These are phyloP conservation scores for Podargus strigoides DNA, from an alignment of 2,797 vertebrate genomes.

Conservation along the genomic window DNA sequence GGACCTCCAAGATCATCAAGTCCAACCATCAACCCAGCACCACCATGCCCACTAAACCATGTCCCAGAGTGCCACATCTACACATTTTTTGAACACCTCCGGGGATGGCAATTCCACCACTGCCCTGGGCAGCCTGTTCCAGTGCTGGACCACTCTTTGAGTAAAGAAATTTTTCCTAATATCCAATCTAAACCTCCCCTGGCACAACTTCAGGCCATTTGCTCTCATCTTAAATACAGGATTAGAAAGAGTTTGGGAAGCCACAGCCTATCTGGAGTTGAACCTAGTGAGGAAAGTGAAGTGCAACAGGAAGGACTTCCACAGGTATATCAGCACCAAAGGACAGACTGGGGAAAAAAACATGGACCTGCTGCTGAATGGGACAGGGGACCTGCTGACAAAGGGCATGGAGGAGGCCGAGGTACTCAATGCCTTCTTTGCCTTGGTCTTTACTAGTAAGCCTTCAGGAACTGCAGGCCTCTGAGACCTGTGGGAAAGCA, in stretches of 20 bases:
- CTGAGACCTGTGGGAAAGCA: neutral
- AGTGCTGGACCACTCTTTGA: too few relatives aligned
- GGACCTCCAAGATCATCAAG: too few relatives aligned
- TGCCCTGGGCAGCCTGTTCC: too few relatives aligned
- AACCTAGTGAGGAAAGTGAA: neutral
- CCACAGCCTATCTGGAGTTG: neutral
- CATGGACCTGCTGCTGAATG: neutral
- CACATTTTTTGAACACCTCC: too few relatives aligned
- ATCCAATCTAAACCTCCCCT: too few relatives aligned
- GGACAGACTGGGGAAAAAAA: neutral
- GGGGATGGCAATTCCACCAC: too few relatives aligned
- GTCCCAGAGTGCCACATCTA: too few relatives aligned
- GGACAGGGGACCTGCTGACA: neutral
- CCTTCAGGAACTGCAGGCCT: neutral
- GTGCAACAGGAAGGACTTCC: neutral
- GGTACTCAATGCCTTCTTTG: neutral
- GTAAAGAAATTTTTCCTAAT: too few relatives aligned
- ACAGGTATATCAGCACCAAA: neutral
- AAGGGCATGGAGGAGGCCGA: rapidly evolving
- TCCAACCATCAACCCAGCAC: too few relatives aligned
- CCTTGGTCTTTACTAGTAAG: neutral
- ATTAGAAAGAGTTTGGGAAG: neutral
- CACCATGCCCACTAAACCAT: too few relatives aligned
- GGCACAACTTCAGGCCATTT: too few relatives aligned
- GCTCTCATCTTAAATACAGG: too few relatives aligned